A percentile compares a stretch with the other conserved stretches of the same genome.
Conservation (phyloP, 2,888 invertebrate genomes). For the Lamellibrachia satsuma region DNA sequence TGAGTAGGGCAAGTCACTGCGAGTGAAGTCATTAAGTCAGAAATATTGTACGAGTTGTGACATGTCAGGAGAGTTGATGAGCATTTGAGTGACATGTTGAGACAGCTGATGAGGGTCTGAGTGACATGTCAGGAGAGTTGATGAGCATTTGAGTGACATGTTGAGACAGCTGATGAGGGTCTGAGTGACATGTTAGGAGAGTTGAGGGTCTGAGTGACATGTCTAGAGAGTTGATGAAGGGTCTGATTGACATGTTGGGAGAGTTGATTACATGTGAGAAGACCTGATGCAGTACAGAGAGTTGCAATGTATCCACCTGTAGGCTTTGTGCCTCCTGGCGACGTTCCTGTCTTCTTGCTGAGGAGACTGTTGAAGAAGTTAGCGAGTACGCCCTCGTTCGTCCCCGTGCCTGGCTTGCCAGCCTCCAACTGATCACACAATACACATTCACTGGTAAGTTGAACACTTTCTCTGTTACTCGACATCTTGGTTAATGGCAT, state of each 20-base stretch:
- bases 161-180: background rate
- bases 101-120: background rate
- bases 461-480: background rate
- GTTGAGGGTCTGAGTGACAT: background rate
- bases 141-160: background rate
- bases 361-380: slow-evolving; percentile 98
- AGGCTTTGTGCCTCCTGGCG: background rate
- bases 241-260: background rate
- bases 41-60: background rate
- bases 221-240: background rate
- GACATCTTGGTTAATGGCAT: background rate
- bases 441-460: background rate
- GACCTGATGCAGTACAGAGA: background rate
- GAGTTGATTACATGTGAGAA: background rate
- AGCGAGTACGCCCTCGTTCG: slow-evolving; percentile 92
- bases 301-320: background rate
- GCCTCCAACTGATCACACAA: slow-evolving; percentile 31
- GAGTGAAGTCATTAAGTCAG: background rate
- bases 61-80: background rate
- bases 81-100: too few relatives aligned
- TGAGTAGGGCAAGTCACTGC: background rate
- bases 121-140: too few relatives aligned
- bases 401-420: slow-evolving; percentile 40
- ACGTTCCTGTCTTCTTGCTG: slow-evolving; percentile 81
- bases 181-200: too few relatives aligned